These are phyloP conservation scores for Amphiura filiformis DNA, from an alignment of 35 echinoderm and acorn worm species.

Conservation along the genomic window DNA sequence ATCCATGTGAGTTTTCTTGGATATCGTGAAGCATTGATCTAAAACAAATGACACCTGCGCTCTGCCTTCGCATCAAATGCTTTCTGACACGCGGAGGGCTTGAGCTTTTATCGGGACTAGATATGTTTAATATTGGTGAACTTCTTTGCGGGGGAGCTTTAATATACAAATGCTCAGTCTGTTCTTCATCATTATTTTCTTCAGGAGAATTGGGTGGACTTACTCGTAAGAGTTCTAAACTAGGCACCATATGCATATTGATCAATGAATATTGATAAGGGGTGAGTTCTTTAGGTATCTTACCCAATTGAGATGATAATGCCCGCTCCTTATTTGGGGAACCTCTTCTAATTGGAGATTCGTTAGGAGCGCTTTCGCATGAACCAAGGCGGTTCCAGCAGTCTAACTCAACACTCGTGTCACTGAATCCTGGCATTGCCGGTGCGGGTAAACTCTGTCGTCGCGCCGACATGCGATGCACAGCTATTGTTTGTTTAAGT, in stretches of 20 bases:
- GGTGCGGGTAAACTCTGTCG: no score
- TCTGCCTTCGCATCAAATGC: slow-evolving; percentile 61
- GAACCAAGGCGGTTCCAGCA: background rate
- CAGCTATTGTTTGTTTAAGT: no score
- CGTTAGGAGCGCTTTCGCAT: background rate
- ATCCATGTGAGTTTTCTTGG: background rate
- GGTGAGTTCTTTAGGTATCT: background rate
- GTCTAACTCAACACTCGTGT: no score
- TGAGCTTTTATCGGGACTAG: background rate
- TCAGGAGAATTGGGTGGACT: background rate
- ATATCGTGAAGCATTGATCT: background rate
- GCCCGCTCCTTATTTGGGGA: no score
- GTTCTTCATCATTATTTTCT: background rate
- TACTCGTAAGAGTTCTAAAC: background rate
- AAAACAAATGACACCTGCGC: slow-evolving; percentile 48
- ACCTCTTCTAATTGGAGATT: background rate
- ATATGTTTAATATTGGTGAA: background rate
- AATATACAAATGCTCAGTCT: background rate
- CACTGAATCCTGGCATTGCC: no score
- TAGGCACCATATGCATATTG: background rate
- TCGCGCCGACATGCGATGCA: no score
- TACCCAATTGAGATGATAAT: background rate
- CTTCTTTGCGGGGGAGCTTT: background rate
- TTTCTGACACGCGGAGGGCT: slow-evolving; percentile 32
- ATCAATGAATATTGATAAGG: background rate